A percentile compares a stretch with the other conserved stretches of the same genome.
phyloP scores from a whole-genome alignment of 2,888 invertebrate species.

The Sarcophaga rosellei region DNA sequence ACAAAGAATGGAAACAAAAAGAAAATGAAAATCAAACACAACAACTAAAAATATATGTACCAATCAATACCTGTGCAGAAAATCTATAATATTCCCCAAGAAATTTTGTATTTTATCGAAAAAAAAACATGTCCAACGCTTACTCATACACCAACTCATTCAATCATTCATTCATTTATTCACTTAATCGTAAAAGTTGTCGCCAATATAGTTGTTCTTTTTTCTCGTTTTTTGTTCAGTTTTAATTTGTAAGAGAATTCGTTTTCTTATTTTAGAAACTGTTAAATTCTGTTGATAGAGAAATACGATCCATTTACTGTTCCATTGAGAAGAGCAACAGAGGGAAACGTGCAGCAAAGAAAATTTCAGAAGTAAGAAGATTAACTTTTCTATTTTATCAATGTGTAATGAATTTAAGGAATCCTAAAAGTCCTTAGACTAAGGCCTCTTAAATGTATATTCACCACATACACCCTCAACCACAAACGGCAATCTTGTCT shows the following conservation, averaged over 20 bases:
- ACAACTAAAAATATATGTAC: conserved; percentile 10
- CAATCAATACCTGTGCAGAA: conserved; percentile 31
- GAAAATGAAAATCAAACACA: not conserved
- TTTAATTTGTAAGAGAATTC: conserved; percentile 58
- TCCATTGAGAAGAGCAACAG: conserved; percentile 5
- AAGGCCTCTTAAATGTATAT: conserved; percentile 38
- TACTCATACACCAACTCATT: not conserved
- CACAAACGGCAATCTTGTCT: conserved; percentile 16
- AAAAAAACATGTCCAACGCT: not conserved
- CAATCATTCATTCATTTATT: not conserved
- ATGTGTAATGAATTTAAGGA: conserved; percentile 51
- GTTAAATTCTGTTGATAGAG: conserved; percentile 62
- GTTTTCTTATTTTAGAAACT: conserved; percentile 42
- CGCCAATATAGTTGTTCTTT: conserved; percentile 44
- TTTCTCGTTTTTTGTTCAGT: conserved; percentile 27
- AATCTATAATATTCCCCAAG: conserved; percentile 57
- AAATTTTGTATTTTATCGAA: conserved; percentile 35
- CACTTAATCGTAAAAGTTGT: conserved; percentile 59
- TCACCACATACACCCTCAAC: not conserved
- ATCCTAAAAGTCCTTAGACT: conserved; percentile 47
- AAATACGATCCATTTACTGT: conserved; percentile 39
- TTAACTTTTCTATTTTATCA: conserved; percentile 51
- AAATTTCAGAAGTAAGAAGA: conserved; percentile 42
- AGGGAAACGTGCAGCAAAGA: not conserved
- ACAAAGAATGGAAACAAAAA: not conserved